Conservation (phyloP, 2,797 vertebrate species). For the Anguilla anguilla region DNA sequence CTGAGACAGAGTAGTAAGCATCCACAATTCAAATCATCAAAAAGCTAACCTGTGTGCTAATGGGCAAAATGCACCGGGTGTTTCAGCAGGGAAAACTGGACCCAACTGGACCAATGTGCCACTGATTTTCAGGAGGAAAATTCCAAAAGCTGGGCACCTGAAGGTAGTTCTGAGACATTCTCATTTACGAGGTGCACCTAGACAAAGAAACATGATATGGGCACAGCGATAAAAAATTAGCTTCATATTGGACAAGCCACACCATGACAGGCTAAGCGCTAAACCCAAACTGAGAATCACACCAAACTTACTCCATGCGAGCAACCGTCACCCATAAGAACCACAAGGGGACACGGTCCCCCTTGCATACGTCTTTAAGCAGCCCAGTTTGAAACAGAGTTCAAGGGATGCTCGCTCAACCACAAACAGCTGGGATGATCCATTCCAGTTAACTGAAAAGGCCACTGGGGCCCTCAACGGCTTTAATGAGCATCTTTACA, state of each 20-base stretch:
- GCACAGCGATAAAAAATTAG: not conserved
- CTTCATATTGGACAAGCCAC: not conserved
- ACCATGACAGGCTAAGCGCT: not conserved
- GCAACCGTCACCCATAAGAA: not conserved
- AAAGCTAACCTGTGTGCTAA: not conserved
- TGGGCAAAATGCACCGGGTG: not conserved
- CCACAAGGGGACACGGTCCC: not conserved
- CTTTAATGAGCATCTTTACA: not conserved
- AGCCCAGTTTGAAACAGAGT: not conserved
- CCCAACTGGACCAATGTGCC: not conserved
- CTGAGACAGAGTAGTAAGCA: slow-evolving; percentile 34
- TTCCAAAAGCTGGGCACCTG: not conserved
- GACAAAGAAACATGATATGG: not conserved
- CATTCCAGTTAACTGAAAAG: not conserved
- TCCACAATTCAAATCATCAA: slow-evolving; percentile 26
- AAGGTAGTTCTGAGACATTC: not conserved
- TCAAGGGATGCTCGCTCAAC: not conserved
- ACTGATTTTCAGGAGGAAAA: not conserved
- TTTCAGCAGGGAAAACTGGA: not conserved
- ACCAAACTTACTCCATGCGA: not conserved
- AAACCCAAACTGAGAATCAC: not conserved
- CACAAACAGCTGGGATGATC: not conserved
- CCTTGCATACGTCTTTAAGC: not conserved
- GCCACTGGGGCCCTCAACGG: not conserved
- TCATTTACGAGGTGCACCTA: not conserved